A percentile compares a stretch with the other conserved stretches of the same genome.
Conservation (phyloP, 2,797 vertebrate genomes). For the Mus caroli region DNA sequence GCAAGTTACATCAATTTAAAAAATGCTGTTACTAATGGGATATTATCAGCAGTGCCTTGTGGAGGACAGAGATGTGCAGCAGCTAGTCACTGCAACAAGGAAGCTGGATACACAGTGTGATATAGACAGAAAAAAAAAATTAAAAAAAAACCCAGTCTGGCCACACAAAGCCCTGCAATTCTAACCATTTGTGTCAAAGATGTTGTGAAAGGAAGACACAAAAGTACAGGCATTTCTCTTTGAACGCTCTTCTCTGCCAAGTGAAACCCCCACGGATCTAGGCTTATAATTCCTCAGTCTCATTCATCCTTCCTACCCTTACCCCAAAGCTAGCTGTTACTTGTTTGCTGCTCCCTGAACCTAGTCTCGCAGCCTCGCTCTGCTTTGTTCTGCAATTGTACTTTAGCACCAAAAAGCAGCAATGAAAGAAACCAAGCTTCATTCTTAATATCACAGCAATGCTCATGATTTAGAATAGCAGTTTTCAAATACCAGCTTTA, state of each 20-base stretch:
- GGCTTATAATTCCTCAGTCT: neutral
- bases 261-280: neutral
- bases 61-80: constrained; percentile 31
- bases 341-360: neutral
- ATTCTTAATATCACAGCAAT: constrained; percentile 40
- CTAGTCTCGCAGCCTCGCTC: neutral
- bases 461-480: constrained; percentile 31
- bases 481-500: constrained; percentile 58
- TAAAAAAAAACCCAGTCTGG: neutral
- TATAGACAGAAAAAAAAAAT: neutral
- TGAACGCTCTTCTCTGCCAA: neutral
- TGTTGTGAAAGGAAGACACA: constrained; percentile 26
- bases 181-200: constrained; percentile 39
- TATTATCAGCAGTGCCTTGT: neutral
- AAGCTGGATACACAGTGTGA: constrained; percentile 3
- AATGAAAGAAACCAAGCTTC: neutral
- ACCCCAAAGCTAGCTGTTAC: neutral
- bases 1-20: constrained; percentile 65
- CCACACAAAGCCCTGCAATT: constrained; percentile 42
- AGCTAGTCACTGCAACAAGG: constrained; percentile 50
- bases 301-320: constrained; percentile 42
- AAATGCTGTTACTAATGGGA: constrained; percentile 12
- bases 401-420: constrained; percentile 55
- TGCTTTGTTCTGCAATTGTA: constrained; percentile 40
- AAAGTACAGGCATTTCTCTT: constrained; percentile 28